Percentiles rank a stretch among this genome's conserved stretches.
Evolutionary conservation across 2,888 invertebrate species (phyloP).

Genomic region (Mesodorylaimus sp.): DNA sequence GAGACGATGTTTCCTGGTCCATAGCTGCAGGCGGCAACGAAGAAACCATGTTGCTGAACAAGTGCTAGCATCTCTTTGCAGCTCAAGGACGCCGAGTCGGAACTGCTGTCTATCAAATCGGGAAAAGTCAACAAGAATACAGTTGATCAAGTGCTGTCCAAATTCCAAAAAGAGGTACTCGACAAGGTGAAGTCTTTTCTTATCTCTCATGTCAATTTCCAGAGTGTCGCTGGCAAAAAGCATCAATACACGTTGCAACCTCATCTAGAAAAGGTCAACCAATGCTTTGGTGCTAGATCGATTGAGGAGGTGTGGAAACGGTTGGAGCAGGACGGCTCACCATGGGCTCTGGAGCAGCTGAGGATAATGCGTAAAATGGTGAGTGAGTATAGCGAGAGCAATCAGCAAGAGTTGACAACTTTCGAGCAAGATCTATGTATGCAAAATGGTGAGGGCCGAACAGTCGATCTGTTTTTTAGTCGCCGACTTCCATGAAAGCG

Average conservation of each 20-base stretch:
- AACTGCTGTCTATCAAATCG: neutral
- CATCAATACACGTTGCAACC: constrained; percentile 48
- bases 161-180: neutral
- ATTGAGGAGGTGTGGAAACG: constrained; percentile 59
- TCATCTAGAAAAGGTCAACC: constrained; percentile 53
- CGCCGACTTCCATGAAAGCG: constrained; percentile 78
- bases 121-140: neutral
- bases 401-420: too few relatives aligned
- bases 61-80: neutral
- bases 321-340: constrained; percentile 55
- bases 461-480: constrained; percentile 37
- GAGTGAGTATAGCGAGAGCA: too few relatives aligned
- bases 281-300: constrained; percentile 51
- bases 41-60: too few relatives aligned
- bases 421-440: too few relatives aligned
- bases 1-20: too few relatives aligned
- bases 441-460: too few relatives aligned
- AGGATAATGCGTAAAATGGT: too few relatives aligned
- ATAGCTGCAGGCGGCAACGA: too few relatives aligned
- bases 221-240: neutral
- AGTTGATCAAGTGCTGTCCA: neutral
- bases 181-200: neutral
- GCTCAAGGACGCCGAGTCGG: neutral
- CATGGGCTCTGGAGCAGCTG: too few relatives aligned
- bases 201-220: too few relatives aligned